Percentiles rank a stretch among this genome's conserved stretches.
These are phyloP conservation scores for Biston stratarius DNA, from an alignment of 2,888 invertebrate species.

Conservation along the genomic window DNA sequence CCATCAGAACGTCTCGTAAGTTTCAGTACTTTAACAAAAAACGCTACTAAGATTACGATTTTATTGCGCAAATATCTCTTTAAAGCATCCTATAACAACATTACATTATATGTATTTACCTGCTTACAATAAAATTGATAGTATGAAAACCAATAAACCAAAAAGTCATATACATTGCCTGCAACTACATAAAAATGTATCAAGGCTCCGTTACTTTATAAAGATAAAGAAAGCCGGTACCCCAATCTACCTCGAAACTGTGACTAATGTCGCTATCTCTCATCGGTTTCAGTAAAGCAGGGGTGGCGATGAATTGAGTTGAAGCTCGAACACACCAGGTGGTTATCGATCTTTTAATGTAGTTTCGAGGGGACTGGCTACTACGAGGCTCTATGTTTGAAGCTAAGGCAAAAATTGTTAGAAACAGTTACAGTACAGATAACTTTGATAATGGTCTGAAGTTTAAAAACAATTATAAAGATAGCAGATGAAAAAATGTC, in stretches of 20 bases:
- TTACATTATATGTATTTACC: too few species aligned
- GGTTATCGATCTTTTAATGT: slow-evolving; percentile 36
- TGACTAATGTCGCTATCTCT: slow-evolving; percentile 23
- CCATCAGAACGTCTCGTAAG: too few species aligned
- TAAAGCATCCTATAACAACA: too few species aligned
- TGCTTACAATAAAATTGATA: too few species aligned
- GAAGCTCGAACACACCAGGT: slow-evolving; percentile 40
- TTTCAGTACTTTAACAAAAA: too few species aligned
- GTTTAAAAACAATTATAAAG: background rate
- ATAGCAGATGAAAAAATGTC: background rate
- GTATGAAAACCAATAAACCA: too few species aligned
- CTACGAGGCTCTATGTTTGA: background rate
- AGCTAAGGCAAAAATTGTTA: background rate
- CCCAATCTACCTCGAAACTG: slow-evolving; percentile 13
- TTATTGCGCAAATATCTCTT: too few species aligned
- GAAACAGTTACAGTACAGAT: background rate
- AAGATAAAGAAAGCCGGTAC: background rate
- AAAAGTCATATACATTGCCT: too few species aligned
- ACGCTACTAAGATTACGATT: too few species aligned
- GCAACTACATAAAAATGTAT: too few species aligned
- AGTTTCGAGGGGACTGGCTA: background rate
- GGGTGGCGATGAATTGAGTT: slow-evolving; percentile 32
- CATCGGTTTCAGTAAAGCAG: slow-evolving; percentile 29
- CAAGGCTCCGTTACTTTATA: background rate
- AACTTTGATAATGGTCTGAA: background rate